Percentiles rank a stretch among this genome's conserved stretches.
Evolutionary conservation across 2,888 invertebrate genomes (phyloP).

Genomic region (Baccha elongata): DNA sequence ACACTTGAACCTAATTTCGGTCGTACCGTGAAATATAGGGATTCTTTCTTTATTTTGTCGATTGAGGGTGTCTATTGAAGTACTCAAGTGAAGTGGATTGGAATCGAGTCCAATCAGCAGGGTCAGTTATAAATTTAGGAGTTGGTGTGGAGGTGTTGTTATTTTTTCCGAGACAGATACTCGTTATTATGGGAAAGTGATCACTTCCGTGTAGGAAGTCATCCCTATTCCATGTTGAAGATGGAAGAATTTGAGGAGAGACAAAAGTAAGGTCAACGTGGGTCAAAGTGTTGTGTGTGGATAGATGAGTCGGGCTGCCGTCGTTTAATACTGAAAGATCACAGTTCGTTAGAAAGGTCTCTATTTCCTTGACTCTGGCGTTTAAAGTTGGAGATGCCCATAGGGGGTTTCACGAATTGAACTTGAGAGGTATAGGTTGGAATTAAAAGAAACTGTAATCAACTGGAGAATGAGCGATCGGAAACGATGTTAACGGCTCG

Average conservation of each 20-base stretch:
- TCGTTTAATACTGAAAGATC: conserved; percentile 34
- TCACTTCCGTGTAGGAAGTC: conserved; percentile 31
- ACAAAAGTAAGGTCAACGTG: too few species aligned
- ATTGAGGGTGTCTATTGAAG: too few species aligned
- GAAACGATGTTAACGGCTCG: too few species aligned
- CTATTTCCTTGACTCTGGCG: conserved; percentile 26
- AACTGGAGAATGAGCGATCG: neutral
- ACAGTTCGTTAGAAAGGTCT: conserved; percentile 8
- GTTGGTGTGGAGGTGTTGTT: too few species aligned
- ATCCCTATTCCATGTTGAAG: neutral
- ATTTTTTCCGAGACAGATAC: neutral
- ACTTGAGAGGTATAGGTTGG: conserved; percentile 7
- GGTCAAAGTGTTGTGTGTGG: too few species aligned
- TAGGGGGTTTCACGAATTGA: conserved; percentile 35
- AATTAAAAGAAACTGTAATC: too few species aligned
- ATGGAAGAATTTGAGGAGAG: conserved; percentile 19
- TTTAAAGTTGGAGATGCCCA: conserved; percentile 38
- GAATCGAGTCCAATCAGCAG: too few species aligned
- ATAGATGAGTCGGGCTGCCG: conserved; percentile 31
- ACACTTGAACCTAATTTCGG: too few species aligned
- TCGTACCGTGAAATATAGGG: too few species aligned
- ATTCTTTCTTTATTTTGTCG: too few species aligned
- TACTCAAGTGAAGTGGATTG: too few species aligned
- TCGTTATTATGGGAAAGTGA: conserved; percentile 10
- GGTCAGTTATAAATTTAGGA: too few species aligned